phyloP scores from a whole-genome alignment of 37 sponge, comb jelly and placozoan genomes.

The Mnemiopsis leidyi region DNA sequence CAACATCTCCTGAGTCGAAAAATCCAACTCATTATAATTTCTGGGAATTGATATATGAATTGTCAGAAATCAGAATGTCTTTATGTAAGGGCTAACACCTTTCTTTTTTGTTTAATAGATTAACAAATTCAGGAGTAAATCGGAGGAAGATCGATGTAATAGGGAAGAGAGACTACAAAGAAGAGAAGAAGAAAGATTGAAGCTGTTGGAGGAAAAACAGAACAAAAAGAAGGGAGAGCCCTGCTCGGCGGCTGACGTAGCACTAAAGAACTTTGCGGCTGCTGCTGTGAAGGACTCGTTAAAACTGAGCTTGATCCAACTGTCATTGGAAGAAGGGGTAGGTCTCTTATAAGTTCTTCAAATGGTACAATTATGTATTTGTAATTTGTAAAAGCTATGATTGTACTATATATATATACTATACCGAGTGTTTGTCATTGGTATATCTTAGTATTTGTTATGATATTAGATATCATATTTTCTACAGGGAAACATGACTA shows the following conservation, averaged over 20 bases:
- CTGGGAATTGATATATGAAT: too few species aligned
- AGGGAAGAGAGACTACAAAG: not conserved
- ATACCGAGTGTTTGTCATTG: too few species aligned
- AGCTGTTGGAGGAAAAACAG: not conserved
- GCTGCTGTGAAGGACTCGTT: not conserved
- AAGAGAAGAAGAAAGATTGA: not conserved
- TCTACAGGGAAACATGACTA: not conserved
- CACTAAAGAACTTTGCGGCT: not conserved
- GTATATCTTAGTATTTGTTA: too few species aligned
- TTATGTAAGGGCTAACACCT: not conserved
- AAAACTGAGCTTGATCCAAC: not conserved
- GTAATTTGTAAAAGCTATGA: too few species aligned
- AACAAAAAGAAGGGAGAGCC: not conserved
- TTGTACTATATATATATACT: too few species aligned
- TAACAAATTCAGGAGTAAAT: not conserved
- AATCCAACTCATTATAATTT: too few species aligned
- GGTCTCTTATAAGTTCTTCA: not conserved
- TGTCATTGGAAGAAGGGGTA: not conserved
- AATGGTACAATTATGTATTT: too few species aligned
- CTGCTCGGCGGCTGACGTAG: not conserved
- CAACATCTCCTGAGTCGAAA: too few species aligned
- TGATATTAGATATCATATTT: too few species aligned
- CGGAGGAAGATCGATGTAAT: slow-evolving; percentile 24
- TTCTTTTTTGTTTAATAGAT: not conserved
- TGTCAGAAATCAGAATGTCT: too few species aligned